Base-by-base conservation (phyloP, 2,113 vertebrate genomes). In the Pholis gunnellus region DNA sequence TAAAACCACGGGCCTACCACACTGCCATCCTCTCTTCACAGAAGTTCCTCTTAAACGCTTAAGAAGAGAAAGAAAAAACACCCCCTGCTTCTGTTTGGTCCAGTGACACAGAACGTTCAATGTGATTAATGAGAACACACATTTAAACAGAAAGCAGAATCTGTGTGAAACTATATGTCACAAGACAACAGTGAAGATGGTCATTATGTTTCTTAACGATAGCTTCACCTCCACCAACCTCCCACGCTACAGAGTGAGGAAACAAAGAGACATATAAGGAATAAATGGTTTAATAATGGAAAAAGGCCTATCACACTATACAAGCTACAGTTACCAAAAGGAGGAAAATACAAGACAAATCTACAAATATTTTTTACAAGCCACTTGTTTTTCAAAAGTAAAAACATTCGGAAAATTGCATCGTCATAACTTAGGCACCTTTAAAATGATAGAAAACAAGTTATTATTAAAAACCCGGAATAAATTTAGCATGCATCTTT, bases 361-460 rank as follows among this genome's bases (percentile, higher is more conserved):
- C 90, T 88, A 93, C 91, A 88, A 27, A 44, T 22, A 4, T 29
- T 72, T 88, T 93, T 83, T 91, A 92, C 92, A 92, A 87, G 79
- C 71, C 85, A 86, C 75, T 87, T 54, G 72, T 81, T 86, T 27
- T 78, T 44, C 42, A 83, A 81, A 79, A 83, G 82, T 82, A 79
- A 91, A 90, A 91, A 92, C 88, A 91, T 93, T 91, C 63, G 46
- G 63, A 73, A 85, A 89, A 87, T 90, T 92, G 91, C 89, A 92
- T 91, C 79, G 46, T 93, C 83, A 93, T 93, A 94, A 94, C 81
- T 94, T 94, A 94, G 91, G 92, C 89, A 93, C 87, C 83, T 68
- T 91, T 50, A 84, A 86, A 91, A 88, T 67, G 68, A 91, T 88
- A 87, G 73, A 90, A 93, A 90, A 86, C 64, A 75, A 88, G 68